Base-by-base conservation (phyloP, 2,113 vertebrate genomes). In the Nothoprocta perdicaria region DNA sequence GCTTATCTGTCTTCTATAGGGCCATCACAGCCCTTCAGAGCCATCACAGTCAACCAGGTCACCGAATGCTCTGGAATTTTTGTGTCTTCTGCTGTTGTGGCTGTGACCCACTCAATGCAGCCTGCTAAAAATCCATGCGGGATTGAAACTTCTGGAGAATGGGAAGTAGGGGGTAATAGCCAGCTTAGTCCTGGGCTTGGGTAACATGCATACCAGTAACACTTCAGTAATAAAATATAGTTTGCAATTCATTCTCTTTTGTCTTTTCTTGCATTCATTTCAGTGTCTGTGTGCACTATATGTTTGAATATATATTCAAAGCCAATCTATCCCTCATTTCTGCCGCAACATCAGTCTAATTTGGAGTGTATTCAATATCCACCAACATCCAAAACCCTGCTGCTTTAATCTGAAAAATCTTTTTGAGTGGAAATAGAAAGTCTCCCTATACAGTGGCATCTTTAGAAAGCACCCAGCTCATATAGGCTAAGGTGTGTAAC, bases 1-100 rank as follows among this genome's bases (percentile, higher is more conserved):
- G 67, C 79, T 73, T 89, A 17, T 71, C 79, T 83, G 65, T 88
- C 82, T 87, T 50, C 78, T 60, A 31, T 80, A 76, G 80, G 82
- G 38, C 38, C 66, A 82, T 41, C 18, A 14, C n/a, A 27, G 33
- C 84, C n/a, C 43, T 93, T 83, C 85, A 81, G 60, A 88, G 46
- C 74, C 26, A 1, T 88, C 66, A 40, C 35, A 87, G 29, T 76
- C 6, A 2, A n/a, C 66, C 52, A 55, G 79, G 45, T 83, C 69
- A 75, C 27, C 12, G 48, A 71, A 12, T 52, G 87, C 74, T 84
- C 66, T 82, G 83, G 41, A 82, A 52, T 58, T 69, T 55, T 55
- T 0, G 0, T 26, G 2, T 74, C 24, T 80, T 60, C 46, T 4
- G 0, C 46, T 53, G n/a, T 50, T 93, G 73, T 87, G 41, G 11